A percentile compares a stretch with the other conserved stretches of the same genome.
Evolutionary conservation across 2,113 vertebrate species (phyloP).

Genomic region (Canis aureus): DNA sequence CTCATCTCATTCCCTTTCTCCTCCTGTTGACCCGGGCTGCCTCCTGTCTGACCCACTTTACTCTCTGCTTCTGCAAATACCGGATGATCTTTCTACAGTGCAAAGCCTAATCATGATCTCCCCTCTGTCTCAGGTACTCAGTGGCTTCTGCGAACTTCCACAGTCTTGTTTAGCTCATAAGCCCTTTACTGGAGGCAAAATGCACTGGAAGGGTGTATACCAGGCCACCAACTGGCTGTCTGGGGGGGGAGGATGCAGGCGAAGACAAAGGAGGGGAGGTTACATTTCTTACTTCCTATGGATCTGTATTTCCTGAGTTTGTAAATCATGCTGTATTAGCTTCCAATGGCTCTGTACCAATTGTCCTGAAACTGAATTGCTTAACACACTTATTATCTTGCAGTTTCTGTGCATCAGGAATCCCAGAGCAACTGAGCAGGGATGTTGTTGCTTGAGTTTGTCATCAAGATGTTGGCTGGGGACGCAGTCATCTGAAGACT

Average conservation of each 20-base stretch:
- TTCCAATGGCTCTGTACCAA: neutral
- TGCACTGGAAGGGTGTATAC: no score
- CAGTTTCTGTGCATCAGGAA: neutral
- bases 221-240: neutral
- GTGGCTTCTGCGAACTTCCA: neutral
- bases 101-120: fast-evolving
- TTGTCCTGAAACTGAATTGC: neutral
- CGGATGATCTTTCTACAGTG: fast-evolving
- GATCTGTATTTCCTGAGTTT: neutral
- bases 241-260: neutral
- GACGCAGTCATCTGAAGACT: neutral
- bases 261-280: neutral
- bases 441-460: neutral
- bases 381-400: neutral
- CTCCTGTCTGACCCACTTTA: fast-evolving
- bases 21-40: fast-evolving
- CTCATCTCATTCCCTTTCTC: no score
- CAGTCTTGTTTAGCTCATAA: neutral
- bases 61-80: neutral
- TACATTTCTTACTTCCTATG: neutral
- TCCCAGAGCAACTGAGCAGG: neutral
- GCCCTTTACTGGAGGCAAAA: neutral
- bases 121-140: neutral
- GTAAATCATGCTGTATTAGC: neutral
- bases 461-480: neutral